A percentile compares a stretch with the other conserved stretches of the same genome.
These are phyloP conservation scores for Aricia artaxerxes DNA, from an alignment of 2,888 invertebrate genomes.

Conservation along the genomic window DNA sequence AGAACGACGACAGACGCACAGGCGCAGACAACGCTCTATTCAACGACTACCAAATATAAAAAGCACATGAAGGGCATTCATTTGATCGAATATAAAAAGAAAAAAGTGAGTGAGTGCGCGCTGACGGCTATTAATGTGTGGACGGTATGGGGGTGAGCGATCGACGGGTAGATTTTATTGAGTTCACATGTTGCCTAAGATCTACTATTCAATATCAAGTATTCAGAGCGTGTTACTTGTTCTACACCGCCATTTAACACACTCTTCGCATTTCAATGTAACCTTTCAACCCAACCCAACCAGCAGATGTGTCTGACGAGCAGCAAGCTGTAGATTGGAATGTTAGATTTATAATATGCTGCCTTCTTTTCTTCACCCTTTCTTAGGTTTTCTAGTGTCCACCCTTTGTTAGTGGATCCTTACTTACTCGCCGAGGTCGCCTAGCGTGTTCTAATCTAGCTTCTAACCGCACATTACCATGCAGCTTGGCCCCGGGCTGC, in stretches of 20 bases:
- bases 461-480: background rate
- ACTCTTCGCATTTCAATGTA: background rate
- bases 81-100: constrained; percentile 22
- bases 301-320: background rate
- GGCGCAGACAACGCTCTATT: constrained; percentile 23
- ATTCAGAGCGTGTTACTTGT: background rate
- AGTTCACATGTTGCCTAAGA: background rate
- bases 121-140: background rate
- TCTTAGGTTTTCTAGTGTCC: background rate
- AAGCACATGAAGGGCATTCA: constrained; percentile 6
- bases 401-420: background rate
- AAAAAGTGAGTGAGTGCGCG: constrained; percentile 2
- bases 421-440: background rate
- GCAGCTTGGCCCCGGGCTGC: background rate
- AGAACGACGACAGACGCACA: constrained; percentile 9
- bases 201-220: background rate
- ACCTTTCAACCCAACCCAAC: background rate
- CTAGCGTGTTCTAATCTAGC: background rate
- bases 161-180: background rate
- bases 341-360: too few relatives aligned
- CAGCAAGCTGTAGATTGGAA: background rate
- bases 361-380: too few relatives aligned
- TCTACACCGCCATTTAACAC: background rate
- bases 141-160: background rate
- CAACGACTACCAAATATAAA: constrained; percentile 12